These are phyloP conservation scores for Nymphalis polychloros DNA, from an alignment of 2,888 invertebrate species.

Conservation along the genomic window DNA sequence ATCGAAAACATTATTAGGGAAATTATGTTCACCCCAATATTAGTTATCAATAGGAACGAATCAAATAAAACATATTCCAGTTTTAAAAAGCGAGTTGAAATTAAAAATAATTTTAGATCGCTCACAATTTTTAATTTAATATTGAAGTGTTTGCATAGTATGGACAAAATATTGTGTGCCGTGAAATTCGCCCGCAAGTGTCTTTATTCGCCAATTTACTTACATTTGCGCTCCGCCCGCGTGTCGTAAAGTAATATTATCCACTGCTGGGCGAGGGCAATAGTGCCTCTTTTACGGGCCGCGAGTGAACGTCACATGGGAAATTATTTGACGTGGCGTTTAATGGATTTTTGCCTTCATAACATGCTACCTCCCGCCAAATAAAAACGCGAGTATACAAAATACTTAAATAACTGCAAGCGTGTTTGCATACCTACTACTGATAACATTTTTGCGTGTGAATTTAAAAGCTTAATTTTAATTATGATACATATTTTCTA, in stretches of 20 bases:
- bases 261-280: constrained; percentile 77
- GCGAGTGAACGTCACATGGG: constrained; percentile 80
- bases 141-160: constrained; percentile 7
- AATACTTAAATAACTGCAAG: constrained; percentile 43
- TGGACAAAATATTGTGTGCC: constrained; percentile 34
- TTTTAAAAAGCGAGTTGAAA: too few relatives aligned
- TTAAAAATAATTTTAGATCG: too few relatives aligned
- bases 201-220: constrained; percentile 81
- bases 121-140: constrained; percentile 14
- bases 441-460: constrained; percentile 16
- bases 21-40: too few relatives aligned
- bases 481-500: background rate
- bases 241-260: constrained; percentile 81
- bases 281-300: constrained; percentile 81
- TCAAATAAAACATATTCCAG: too few relatives aligned
- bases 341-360: constrained; percentile 82
- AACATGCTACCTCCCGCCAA: constrained; percentile 77
- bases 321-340: constrained; percentile 82
- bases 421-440: constrained; percentile 21
- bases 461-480: constrained; percentile 16
- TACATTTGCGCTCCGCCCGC: constrained; percentile 74
- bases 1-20: too few relatives aligned
- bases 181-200: constrained; percentile 59
- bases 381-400: constrained; percentile 67
- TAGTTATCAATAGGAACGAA: too few relatives aligned